Evolutionary conservation across 2,113 vertebrate species (phyloP), one percentile per base, ranked within the genome.

Genomic region (Chascanopsetta lugubris): DNA sequence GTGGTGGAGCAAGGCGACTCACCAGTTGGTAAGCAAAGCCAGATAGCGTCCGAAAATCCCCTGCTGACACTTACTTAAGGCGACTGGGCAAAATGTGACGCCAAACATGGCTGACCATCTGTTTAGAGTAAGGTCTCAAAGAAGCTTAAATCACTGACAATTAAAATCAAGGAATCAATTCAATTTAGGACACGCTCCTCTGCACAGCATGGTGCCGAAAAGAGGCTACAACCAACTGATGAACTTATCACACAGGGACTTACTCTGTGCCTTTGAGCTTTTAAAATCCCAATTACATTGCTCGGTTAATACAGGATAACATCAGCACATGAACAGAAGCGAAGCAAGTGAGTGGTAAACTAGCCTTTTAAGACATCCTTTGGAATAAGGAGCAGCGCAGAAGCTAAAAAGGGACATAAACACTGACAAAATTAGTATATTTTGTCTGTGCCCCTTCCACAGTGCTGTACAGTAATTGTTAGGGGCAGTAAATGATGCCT

Each of bases 11-110:
- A 92, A 29, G 74, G 49, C 5, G 91, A 92, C 80, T 87, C 88
- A 0, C 90, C 92, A 22, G 50, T 65, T 47, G 86, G 92, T 92
- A 75, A 91, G 91, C 85, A 58, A 64, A 75, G 54, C 51, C 49
- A 21, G 29, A 72, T 17, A 40, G 60, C 32, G 36, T 45, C 30
- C 26, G 9, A 36, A 62, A 75, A 81, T 68, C 82, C 68, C 29
- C 48, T 58, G 24, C 8, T 61, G 43, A 66, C 79, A 27, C 51
- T 3, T 22, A 40, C 55, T 70, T 85, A 88, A 85, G 56, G 72
- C 64, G 60, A 60, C 55, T 54, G 47, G 3, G 66, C 72, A 21
- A 10, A 63, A 79, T 80, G 76, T 59, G 75, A 71, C 60, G 61
- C 82, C 77, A 69, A 86, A 82, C 27, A 85, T 79, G 62, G 59